phyloP scores from a whole-genome alignment of 2,888 invertebrate species.

The Lymantria monacha region DNA sequence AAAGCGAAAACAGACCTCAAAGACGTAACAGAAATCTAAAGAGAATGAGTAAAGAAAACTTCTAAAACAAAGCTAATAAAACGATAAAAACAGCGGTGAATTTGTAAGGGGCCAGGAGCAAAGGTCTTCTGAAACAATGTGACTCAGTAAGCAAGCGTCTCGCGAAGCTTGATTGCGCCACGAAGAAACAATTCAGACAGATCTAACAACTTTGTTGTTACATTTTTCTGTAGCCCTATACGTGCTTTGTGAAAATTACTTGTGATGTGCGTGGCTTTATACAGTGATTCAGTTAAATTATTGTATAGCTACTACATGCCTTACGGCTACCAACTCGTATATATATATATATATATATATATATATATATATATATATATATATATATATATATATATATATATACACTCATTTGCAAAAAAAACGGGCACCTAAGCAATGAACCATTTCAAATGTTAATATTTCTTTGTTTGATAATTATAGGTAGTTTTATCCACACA shows the following conservation, averaged over 20 bases:
- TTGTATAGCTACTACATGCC: neutral
- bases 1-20: conserved; percentile 41
- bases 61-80: conserved; percentile 68
- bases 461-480: too few relatives aligned
- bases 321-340: neutral
- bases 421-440: too few relatives aligned
- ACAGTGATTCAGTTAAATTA: conserved; percentile 4
- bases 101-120: conserved; percentile 56
- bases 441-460: too few relatives aligned
- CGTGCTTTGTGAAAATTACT: conserved; percentile 14
- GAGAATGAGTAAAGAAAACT: conserved; percentile 54
- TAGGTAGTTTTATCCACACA: too few relatives aligned
- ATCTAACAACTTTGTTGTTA: conserved; percentile 41
- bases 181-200: conserved; percentile 43
- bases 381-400: too few relatives aligned
- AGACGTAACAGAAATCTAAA: conserved; percentile 53
- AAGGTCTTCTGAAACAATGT: conserved; percentile 63
- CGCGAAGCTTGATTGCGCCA: conserved; percentile 48
- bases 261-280: conserved; percentile 8
- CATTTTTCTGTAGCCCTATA: conserved; percentile 25
- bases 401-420: too few relatives aligned
- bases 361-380: too few relatives aligned
- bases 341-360: too few relatives aligned
- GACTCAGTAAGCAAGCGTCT: conserved; percentile 49
- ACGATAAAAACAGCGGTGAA: conserved; percentile 63